phyloP scores from a whole-genome alignment of 2,888 invertebrate species.

The Gari tellinella region DNA sequence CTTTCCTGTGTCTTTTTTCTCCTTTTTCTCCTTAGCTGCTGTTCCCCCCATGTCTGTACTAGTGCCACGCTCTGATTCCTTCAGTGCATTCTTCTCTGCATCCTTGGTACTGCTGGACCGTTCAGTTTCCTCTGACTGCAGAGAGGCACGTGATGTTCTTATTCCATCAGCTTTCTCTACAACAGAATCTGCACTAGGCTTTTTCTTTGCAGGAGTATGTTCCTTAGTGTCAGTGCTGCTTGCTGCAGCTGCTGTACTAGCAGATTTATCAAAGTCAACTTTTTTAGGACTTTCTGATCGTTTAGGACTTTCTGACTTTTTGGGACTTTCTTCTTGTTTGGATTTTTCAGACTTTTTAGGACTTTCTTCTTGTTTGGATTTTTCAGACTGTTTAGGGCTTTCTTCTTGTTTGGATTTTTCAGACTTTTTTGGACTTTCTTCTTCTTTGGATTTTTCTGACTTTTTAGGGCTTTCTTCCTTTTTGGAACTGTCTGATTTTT shows the following conservation, averaged over 20 bases:
- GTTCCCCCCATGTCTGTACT: constrained; percentile 36
- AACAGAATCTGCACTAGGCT: constrained; percentile 35
- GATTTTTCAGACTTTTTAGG: constrained; percentile 2
- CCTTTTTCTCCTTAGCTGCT: constrained; percentile 30
- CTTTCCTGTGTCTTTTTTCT: constrained; percentile 28
- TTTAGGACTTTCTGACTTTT: too few species aligned
- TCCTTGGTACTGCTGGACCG: constrained; percentile 9
- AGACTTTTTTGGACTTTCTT: constrained; percentile 19
- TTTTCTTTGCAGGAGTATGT: constrained; percentile 2
- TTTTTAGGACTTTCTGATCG: constrained; percentile 7
- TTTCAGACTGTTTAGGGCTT: constrained; percentile 1
- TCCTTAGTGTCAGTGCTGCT: neutral
- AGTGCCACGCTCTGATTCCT: constrained; percentile 20
- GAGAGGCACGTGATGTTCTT: constrained; percentile 38
- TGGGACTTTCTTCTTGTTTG: constrained; percentile 8
- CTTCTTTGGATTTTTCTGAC: constrained; percentile 21
- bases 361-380: constrained; percentile 19
- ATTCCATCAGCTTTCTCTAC: constrained; percentile 49
- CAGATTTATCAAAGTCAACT: neutral
- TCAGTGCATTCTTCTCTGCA: constrained; percentile 20
- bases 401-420: constrained; percentile 26
- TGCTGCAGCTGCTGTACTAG: neutral
- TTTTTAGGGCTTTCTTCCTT: constrained; percentile 28
- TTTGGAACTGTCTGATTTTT: constrained; percentile 6
- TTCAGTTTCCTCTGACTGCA: constrained; percentile 30